Conservation (phyloP, 1,140 invertebrate genomes). For the Zaprionus ornatus region DNA sequence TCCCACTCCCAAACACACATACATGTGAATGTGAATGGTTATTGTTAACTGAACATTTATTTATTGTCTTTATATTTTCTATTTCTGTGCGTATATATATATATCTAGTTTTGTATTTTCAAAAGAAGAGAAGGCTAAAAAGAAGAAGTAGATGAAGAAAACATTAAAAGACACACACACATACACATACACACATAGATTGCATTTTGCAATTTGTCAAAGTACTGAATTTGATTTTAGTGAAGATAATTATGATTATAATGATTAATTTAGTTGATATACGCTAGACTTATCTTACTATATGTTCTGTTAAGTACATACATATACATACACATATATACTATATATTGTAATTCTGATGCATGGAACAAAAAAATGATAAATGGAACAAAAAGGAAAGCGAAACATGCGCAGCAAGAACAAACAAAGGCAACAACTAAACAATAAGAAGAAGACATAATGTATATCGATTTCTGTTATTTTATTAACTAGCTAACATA, state of each 20-base stretch:
- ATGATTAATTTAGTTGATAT: slow-evolving; percentile 4
- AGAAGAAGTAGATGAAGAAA: slow-evolving; percentile 14
- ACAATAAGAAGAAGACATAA: slow-evolving; percentile 33
- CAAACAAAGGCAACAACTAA: slow-evolving; percentile 33
- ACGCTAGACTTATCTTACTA: neutral
- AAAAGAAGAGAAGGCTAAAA: slow-evolving; percentile 12
- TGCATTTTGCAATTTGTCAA: slow-evolving; percentile 50
- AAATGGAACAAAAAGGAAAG: slow-evolving; percentile 42
- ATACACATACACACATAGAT: slow-evolving; percentile 27
- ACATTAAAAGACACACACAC: slow-evolving; percentile 2
- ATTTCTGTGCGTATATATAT: neutral
- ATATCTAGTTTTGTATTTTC: neutral
- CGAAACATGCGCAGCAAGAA: slow-evolving; percentile 19
- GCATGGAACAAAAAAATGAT: too few species aligned
- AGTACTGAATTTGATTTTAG: slow-evolving; percentile 70
- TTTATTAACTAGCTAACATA: slow-evolving; percentile 41
- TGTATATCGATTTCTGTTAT: slow-evolving; percentile 14
- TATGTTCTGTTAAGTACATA: neutral
- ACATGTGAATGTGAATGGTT: slow-evolving; percentile 15
- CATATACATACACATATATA: neutral
- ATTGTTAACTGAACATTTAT: slow-evolving; percentile 9
- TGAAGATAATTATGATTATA: slow-evolving; percentile 34
- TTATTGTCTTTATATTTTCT: slow-evolving; percentile 1
- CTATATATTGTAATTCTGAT: neutral
- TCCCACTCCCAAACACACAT: slow-evolving; percentile 12